Percentiles rank a stretch among this genome's conserved stretches.
phyloP scores from a whole-genome alignment of 2,113 vertebrate genomes.

The Neogobius melanostomus region DNA sequence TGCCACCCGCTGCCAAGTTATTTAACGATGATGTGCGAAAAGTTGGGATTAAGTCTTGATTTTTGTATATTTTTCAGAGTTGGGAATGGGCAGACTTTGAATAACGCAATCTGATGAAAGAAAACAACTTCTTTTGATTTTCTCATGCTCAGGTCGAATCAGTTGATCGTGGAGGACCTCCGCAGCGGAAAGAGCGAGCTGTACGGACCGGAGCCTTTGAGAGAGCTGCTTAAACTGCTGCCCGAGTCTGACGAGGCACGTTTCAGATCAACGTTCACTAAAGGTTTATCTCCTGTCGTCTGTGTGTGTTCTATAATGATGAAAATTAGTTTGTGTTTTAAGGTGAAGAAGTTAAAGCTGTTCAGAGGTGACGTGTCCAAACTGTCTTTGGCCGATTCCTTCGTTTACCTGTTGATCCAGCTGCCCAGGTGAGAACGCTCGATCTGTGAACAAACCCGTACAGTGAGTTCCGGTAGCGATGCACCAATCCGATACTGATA shows the following conservation, averaged over 20 bases:
- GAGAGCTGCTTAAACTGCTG: slow-evolving; percentile 88
- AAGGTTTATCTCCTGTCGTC: too few species aligned
- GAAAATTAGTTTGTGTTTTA: not conserved
- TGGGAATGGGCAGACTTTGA: too few species aligned
- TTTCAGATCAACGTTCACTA: slow-evolving; percentile 6
- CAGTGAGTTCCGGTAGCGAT: too few species aligned
- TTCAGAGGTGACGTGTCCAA: slow-evolving; percentile 82
- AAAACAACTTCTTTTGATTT: not conserved
- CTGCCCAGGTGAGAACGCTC: slow-evolving; percentile 86
- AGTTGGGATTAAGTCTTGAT: too few species aligned
- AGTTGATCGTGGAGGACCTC: slow-evolving; percentile 86
- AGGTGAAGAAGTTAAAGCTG: slow-evolving; percentile 87
- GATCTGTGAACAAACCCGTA: too few species aligned
- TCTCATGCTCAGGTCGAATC: slow-evolving; percentile 77
- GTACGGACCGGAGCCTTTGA: slow-evolving; percentile 82
- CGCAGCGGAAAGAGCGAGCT: slow-evolving; percentile 79
- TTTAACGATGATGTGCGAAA: too few species aligned
- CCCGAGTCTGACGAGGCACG: slow-evolving; percentile 90
- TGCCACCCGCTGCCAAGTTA: too few species aligned
- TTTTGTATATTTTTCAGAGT: too few species aligned
- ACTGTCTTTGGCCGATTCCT: slow-evolving; percentile 87
- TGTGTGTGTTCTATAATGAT: not conserved
- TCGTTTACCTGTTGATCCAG: slow-evolving; percentile 85
- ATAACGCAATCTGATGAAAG: not conserved
- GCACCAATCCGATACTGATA: too few species aligned